phyloP scores from a whole-genome alignment of 1,140 invertebrate species.

The Micrasema minimum region DNA sequence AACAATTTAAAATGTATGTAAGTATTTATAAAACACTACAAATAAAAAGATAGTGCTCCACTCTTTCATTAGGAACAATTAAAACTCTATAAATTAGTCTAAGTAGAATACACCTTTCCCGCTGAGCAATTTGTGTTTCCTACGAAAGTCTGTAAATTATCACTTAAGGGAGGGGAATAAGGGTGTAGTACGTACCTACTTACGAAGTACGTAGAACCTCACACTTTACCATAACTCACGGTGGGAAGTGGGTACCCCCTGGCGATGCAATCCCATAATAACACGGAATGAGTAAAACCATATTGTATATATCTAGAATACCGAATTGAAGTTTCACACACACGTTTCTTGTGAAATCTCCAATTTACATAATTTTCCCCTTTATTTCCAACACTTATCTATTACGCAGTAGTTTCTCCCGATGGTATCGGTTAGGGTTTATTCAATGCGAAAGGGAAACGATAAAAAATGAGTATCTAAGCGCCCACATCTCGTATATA shows the following conservation, averaged over 20 bases:
- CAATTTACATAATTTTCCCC: conserved; percentile 49
- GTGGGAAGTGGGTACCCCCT: background rate
- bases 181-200: too few relatives aligned
- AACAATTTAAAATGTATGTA: too few relatives aligned
- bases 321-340: conserved; percentile 47
- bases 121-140: conserved; percentile 28
- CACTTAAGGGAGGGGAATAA: conserved; percentile 30
- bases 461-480: conserved; percentile 9
- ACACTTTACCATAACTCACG: conserved; percentile 20
- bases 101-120: background rate
- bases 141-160: conserved; percentile 38
- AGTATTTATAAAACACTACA: background rate
- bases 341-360: conserved; percentile 45
- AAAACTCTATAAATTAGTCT: background rate
- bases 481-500: too few relatives aligned
- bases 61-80: conserved; percentile 12
- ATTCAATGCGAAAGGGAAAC: conserved; percentile 21
- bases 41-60: background rate
- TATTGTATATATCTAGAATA: conserved; percentile 46
- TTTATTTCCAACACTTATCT: conserved; percentile 48
- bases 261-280: conserved; percentile 37
- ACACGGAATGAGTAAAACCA: conserved; percentile 24
- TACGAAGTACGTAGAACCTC: too few relatives aligned
- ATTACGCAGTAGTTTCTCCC: conserved; percentile 12
- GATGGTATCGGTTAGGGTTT: conserved; percentile 5